phyloP scores from a whole-genome alignment of 2,113 vertebrate species.

The Muntiacus reevesi region DNA sequence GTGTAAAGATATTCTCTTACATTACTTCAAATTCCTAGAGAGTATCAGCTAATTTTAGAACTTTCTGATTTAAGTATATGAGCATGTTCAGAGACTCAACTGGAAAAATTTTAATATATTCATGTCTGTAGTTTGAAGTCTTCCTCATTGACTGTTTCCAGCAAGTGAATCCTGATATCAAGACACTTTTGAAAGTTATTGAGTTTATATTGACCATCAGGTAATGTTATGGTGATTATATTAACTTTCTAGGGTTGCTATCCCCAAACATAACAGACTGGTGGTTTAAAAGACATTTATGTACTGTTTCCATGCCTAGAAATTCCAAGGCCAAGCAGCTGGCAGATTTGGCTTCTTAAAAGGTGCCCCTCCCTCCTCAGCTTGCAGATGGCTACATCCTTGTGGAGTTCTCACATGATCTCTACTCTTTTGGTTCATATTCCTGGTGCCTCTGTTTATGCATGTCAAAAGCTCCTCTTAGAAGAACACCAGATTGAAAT shows the following conservation, averaged over 20 bases:
- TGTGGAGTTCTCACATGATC: neutral
- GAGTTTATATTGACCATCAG: neutral
- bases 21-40: neutral
- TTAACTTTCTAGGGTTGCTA: neutral
- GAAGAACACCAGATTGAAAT: neutral
- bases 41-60: neutral
- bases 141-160: neutral
- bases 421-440: neutral
- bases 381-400: neutral
- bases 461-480: neutral
- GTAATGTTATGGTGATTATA: neutral
- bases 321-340: neutral
- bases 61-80: neutral
- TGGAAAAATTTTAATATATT: neutral
- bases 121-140: neutral
- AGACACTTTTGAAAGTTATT: neutral
- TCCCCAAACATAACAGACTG: neutral
- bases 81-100: neutral
- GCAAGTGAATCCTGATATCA: neutral
- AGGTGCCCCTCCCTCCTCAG: neutral
- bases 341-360: neutral
- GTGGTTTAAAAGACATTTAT: neutral
- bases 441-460: neutral
- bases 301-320: neutral
- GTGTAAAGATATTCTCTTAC: neutral